A percentile compares a stretch with the other conserved stretches of the same genome.
These are phyloP conservation scores for Phragmatobia fuliginosa DNA, from an alignment of 2,888 invertebrate genomes.

Conservation along the genomic window DNA sequence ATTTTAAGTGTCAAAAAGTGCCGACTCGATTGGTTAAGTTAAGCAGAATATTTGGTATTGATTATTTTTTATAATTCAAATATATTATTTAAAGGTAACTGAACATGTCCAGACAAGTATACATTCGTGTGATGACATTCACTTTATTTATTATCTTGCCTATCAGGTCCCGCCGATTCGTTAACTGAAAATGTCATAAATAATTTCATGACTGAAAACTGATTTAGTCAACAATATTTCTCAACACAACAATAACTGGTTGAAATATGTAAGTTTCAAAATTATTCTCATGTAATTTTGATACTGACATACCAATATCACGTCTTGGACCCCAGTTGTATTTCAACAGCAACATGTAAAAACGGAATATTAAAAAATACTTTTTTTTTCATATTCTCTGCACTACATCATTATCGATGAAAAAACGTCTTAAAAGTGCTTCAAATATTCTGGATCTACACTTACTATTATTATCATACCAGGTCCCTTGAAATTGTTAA, in stretches of 20 bases:
- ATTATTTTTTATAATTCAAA: slow-evolving; percentile 25
- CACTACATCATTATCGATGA: slow-evolving; percentile 54
- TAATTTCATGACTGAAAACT: too few species aligned
- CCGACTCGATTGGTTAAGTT: slow-evolving; percentile 29
- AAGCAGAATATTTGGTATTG: slow-evolving; percentile 27
- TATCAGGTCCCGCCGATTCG: background rate
- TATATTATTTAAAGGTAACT: slow-evolving; percentile 27
- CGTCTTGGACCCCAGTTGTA: slow-evolving; percentile 81
- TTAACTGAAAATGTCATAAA: too few species aligned
- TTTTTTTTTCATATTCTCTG: slow-evolving; percentile 68
- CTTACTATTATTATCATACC: slow-evolving; percentile 51
- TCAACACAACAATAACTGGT: slow-evolving; percentile 51
- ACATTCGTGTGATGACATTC: background rate
- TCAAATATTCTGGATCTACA: slow-evolving; percentile 43
- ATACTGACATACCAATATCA: slow-evolving; percentile 65
- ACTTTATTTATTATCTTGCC: background rate
- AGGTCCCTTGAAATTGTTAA: slow-evolving; percentile 40
- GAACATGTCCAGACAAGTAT: slow-evolving; percentile 25
- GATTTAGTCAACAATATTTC: slow-evolving; percentile 36
- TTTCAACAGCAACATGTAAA: slow-evolving; percentile 77
- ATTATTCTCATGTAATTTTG: slow-evolving; percentile 48
- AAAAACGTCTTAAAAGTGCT: slow-evolving; percentile 38
- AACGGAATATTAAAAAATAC: slow-evolving; percentile 80
- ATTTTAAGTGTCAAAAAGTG: too few species aligned
- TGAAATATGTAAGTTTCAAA: slow-evolving; percentile 54